These are phyloP conservation scores for Sebastes hopkinsi DNA, from an alignment of 2,797 vertebrate species.

Conservation along the genomic window DNA sequence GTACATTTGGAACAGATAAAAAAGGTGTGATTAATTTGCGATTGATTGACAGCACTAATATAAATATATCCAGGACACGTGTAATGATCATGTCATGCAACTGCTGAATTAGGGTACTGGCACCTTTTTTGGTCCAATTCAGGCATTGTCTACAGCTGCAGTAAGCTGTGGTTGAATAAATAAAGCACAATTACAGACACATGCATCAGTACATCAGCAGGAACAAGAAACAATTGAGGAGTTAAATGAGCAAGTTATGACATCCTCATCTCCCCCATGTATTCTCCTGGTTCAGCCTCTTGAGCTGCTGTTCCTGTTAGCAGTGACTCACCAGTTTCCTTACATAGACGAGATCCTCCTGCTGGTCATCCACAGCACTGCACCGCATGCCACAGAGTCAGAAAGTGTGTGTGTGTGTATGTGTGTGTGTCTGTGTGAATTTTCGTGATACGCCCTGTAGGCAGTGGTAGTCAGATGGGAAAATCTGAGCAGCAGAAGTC, in stretches of 20 bases:
- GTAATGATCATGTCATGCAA: too few species aligned
- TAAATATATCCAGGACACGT: too few species aligned
- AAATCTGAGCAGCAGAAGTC: conserved; percentile 50
- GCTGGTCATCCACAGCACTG: conserved; percentile 46
- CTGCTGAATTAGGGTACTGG: too few species aligned
- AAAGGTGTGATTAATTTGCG: too few species aligned
- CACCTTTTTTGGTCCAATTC: too few species aligned
- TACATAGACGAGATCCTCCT: conserved; percentile 49
- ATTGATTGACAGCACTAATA: too few species aligned
- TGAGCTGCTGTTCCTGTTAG: conserved; percentile 67
- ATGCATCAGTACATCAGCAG: background rate
- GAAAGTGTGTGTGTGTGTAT: background rate
- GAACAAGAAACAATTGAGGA: background rate
- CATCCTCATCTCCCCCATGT: background rate
- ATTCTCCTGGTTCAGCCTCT: conserved; percentile 60
- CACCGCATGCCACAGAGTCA: background rate
- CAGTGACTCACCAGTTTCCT: conserved; percentile 73
- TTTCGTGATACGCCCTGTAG: conserved; percentile 18
- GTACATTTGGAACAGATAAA: too few species aligned
- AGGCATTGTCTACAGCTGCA: background rate
- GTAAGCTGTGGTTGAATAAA: background rate
- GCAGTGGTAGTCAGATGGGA: conserved; percentile 43
- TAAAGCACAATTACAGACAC: background rate
- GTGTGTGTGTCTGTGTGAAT: background rate
- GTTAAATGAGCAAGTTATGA: conserved; percentile 9